Conservation (phyloP, 1,140 invertebrate genomes). For the Eurytemora carolleeae region DNA sequence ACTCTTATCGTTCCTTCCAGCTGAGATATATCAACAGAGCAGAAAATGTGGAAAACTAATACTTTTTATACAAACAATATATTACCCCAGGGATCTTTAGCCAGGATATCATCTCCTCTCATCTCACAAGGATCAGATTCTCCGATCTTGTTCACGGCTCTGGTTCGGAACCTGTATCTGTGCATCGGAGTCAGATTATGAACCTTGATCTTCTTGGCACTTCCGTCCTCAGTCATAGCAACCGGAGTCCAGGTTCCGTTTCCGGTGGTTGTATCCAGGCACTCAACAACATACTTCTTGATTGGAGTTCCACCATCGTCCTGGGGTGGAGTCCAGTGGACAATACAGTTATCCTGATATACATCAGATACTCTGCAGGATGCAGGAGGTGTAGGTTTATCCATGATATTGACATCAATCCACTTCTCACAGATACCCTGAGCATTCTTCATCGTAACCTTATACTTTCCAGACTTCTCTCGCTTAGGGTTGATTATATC, state of each 20-base stretch:
- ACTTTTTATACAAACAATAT: no score
- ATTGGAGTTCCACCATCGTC: conserved; percentile 85
- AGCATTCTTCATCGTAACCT: conserved; percentile 15
- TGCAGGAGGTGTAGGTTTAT: conserved; percentile 61
- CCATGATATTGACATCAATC: conserved; percentile 26
- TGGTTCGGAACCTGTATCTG: conserved; percentile 94
- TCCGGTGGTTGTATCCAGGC: conserved; percentile 67
- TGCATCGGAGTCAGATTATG: conserved; percentile 87
- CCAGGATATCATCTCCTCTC: conserved; percentile 60
- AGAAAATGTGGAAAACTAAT: no score
- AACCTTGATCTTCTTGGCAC: conserved; percentile 21
- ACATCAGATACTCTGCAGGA: conserved; percentile 78
- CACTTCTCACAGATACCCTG: conserved; percentile 4
- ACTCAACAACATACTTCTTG: conserved; percentile 77
- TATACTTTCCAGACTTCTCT: conserved; percentile 14
- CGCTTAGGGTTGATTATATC: conserved; percentile 15
- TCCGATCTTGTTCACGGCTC: conserved; percentile 94
- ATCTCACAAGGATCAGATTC: conserved; percentile 81
- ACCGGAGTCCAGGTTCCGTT: conserved; percentile 27
- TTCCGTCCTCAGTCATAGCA: conserved; percentile 19
- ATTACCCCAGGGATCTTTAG: conserved; percentile 92
- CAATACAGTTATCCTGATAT: conserved; percentile 71
- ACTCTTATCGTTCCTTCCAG: no score
- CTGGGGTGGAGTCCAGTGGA: conserved; percentile 71
- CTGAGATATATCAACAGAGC: no score